Evolutionary conservation across 2,113 vertebrate species (phyloP).

Genomic region (Rousettus leschenaultii): DNA sequence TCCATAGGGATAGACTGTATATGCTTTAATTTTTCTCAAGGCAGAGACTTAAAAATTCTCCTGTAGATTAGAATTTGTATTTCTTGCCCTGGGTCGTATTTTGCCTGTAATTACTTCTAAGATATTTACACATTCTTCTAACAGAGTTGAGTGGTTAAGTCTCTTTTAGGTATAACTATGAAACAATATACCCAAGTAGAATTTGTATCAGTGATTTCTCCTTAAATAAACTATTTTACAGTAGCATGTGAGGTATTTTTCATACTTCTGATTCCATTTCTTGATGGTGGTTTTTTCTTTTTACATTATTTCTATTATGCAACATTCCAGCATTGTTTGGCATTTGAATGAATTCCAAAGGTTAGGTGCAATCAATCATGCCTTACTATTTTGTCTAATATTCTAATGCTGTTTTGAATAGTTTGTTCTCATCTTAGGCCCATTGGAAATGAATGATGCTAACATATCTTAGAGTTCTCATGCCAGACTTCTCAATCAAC

Average conservation of each 20-base stretch:
- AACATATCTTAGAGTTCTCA: neutral
- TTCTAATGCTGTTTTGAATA: neutral
- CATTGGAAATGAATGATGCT: neutral
- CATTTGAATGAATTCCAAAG: neutral
- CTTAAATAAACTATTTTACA: neutral
- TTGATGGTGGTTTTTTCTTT: neutral
- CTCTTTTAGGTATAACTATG: neutral
- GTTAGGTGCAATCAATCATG: neutral
- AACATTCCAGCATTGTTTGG: neutral
- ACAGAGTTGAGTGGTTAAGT: neutral
- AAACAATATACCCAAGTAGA: neutral
- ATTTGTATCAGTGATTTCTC: neutral
- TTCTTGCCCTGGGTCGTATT: neutral
- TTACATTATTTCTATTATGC: neutral
- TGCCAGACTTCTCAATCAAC: neutral
- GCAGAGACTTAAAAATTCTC: neutral
- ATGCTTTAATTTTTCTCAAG: neutral
- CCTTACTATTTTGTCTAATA: neutral
- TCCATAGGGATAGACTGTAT: neutral
- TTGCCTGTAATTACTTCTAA: neutral
- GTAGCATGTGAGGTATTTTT: neutral
- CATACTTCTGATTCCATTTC: neutral
- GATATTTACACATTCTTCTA: neutral
- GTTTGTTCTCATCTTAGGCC: neutral
- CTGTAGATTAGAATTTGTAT: neutral